phyloP scores from a whole-genome alignment of 2,888 invertebrate species.

The Orchesellides sinensis region DNA sequence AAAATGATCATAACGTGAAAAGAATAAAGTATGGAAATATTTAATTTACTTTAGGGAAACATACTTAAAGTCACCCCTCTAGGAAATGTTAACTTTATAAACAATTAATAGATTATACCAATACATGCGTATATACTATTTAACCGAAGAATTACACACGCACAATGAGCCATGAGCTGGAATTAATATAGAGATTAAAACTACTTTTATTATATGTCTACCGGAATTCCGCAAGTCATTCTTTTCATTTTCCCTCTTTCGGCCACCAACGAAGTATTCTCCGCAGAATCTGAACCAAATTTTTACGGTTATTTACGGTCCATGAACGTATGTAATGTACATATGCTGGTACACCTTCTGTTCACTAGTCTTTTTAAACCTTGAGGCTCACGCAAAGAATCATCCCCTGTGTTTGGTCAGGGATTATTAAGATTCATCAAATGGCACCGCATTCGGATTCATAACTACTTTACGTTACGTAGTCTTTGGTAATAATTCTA shows the following conservation, averaged over 20 bases:
- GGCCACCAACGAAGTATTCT: constrained; percentile 47
- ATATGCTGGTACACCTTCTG: constrained; percentile 4
- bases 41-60: too few relatives aligned
- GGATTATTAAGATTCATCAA: constrained; percentile 33
- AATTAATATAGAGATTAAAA: too few relatives aligned
- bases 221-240: constrained; percentile 55
- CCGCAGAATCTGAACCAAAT: constrained; percentile 16
- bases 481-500: constrained; percentile 1
- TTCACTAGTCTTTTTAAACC: background rate
- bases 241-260: constrained; percentile 4
- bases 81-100: too few relatives aligned
- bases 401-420: constrained; percentile 54
- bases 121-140: too few relatives aligned
- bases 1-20: too few relatives aligned
- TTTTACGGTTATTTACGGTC: constrained; percentile 16
- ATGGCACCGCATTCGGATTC: background rate
- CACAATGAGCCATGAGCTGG: too few relatives aligned
- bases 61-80: too few relatives aligned
- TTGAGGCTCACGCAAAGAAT: constrained; percentile 47
- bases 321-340: too few relatives aligned
- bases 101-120: too few relatives aligned
- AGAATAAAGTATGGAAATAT: too few relatives aligned
- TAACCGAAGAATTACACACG: too few relatives aligned
- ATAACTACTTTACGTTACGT: background rate
- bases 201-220: background rate